phyloP scores from a whole-genome alignment of 2,888 invertebrate species.

The Ptilodon capucinus region DNA sequence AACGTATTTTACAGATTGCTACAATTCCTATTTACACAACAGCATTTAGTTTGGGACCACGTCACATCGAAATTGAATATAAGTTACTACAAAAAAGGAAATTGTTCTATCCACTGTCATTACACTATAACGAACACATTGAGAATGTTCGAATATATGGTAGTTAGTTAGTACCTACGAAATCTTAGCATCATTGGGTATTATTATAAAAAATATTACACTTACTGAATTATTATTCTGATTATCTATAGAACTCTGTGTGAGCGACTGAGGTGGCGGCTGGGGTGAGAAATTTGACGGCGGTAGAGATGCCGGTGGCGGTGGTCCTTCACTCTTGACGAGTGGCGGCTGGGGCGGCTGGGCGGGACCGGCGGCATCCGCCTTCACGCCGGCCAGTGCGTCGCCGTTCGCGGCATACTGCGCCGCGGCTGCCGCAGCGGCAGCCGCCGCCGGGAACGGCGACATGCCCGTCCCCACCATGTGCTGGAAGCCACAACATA shows the following conservation, averaged over 20 bases:
- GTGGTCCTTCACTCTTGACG: slow-evolving; percentile 81
- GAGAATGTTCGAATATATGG: too few relatives aligned
- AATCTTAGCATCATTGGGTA: too few relatives aligned
- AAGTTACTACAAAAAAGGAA: too few relatives aligned
- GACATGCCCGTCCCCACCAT: slow-evolving; percentile 96
- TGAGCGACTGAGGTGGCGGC: slow-evolving; percentile 66
- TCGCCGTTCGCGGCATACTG: slow-evolving; percentile 82
- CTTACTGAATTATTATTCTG: slow-evolving; percentile 76
- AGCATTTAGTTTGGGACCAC: too few relatives aligned
- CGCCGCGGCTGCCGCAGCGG: slow-evolving; percentile 84
- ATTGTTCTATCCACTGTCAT: too few relatives aligned
- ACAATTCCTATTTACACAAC: too few relatives aligned
- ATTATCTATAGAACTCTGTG: slow-evolving; percentile 83
- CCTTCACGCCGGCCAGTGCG: slow-evolving; percentile 78
- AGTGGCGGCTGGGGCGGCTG: slow-evolving; percentile 68
- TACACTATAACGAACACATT: too few relatives aligned
- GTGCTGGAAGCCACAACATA: slow-evolving; percentile 86
- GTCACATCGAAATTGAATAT: too few relatives aligned
- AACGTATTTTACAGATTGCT: background rate
- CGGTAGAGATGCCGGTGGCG: slow-evolving; percentile 68
- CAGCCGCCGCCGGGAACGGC: slow-evolving; percentile 86
- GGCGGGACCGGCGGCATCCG: slow-evolving; percentile 68
- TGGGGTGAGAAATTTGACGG: slow-evolving; percentile 76
- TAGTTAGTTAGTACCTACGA: too few relatives aligned
- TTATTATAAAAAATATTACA: too few relatives aligned